These are phyloP conservation scores for Muscicapa striata DNA, from an alignment of 2,797 vertebrate species.

Conservation along the genomic window DNA sequence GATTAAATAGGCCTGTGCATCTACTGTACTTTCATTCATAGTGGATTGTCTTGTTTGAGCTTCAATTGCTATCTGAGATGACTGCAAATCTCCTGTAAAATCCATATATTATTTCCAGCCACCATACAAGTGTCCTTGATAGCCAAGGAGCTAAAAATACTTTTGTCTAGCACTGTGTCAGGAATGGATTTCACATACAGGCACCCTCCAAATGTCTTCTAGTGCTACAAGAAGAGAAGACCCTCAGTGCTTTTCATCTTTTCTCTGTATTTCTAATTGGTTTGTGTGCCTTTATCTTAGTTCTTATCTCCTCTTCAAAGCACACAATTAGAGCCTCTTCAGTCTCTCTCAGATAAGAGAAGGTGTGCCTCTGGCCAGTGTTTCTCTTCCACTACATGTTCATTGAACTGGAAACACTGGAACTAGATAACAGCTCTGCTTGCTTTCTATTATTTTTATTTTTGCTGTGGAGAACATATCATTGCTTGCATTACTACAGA, in stretches of 20 bases:
- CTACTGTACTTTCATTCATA: not conserved
- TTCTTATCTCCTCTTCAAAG: conserved; percentile 11
- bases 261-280: not conserved
- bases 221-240: not conserved
- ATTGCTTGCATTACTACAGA: not conserved
- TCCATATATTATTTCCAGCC: not conserved
- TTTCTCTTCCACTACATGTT: not conserved
- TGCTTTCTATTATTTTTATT: not conserved
- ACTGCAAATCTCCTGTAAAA: not conserved
- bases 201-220: not conserved
- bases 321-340: not conserved
- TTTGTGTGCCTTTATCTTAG: not conserved
- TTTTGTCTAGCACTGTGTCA: not conserved
- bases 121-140: not conserved
- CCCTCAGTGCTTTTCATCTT: not conserved
- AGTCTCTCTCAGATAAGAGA: not conserved
- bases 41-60: not conserved
- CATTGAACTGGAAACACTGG: not conserved
- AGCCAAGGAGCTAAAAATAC: not conserved
- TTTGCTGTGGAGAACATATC: not conserved
- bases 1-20: not conserved
- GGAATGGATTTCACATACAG: not conserved
- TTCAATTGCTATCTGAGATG: not conserved
- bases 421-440: not conserved
- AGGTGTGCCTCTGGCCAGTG: not conserved